These are phyloP conservation scores for Dioctria rufipes DNA, from an alignment of 2,888 invertebrate genomes.

Conservation along the genomic window DNA sequence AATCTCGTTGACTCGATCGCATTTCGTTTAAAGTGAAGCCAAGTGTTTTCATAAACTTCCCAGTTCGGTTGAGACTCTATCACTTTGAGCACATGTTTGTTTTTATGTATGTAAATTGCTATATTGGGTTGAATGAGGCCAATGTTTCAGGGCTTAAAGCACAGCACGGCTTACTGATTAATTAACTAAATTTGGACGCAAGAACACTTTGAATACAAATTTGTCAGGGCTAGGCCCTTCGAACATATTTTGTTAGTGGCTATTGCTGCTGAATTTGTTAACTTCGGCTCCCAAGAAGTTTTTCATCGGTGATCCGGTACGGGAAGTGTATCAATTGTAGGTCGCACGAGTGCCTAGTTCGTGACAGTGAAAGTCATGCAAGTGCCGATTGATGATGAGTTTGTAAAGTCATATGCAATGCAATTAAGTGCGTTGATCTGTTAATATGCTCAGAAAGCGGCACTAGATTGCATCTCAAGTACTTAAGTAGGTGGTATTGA, in stretches of 20 bases:
- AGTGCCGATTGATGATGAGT: slow-evolving; percentile 3
- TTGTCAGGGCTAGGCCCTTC: background rate
- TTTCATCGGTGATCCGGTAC: background rate
- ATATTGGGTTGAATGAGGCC: slow-evolving; percentile 9
- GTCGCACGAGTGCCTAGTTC: background rate
- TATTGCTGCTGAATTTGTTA: background rate
- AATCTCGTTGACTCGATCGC: background rate
- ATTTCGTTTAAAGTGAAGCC: background rate
- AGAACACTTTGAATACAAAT: background rate
- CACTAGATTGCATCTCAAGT: background rate
- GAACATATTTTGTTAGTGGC: background rate
- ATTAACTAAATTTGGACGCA: background rate
- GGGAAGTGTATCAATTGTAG: background rate
- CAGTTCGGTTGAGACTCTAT: slow-evolving; percentile 4
- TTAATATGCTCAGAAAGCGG: background rate
- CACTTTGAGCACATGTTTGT: slow-evolving; percentile 2
- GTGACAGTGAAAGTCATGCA: background rate
- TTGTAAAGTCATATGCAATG: background rate
- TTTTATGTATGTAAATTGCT: slow-evolving; percentile 13
- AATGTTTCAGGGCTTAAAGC: slow-evolving; percentile 14
- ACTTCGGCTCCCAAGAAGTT: background rate
- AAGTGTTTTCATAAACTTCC: background rate
- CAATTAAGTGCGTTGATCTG: slow-evolving; percentile 12
- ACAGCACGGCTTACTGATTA: slow-evolving; percentile 8
- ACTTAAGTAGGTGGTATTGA: slow-evolving; percentile 6